These are phyloP conservation scores for Ectobius pallidus DNA, from an alignment of 2,888 invertebrate species.

Conservation along the genomic window DNA sequence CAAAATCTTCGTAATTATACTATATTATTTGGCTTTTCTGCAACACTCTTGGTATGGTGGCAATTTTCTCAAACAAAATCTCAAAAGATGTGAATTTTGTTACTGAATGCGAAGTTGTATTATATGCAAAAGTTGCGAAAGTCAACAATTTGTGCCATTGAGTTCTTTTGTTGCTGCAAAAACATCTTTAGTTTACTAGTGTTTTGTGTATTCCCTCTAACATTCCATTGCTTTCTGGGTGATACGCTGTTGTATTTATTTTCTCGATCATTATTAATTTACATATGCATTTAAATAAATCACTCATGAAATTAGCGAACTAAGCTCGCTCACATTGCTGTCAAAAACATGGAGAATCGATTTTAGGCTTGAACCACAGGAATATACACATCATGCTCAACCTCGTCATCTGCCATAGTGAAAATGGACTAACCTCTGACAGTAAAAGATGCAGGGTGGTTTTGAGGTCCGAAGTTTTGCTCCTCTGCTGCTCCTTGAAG, in stretches of 20 bases:
- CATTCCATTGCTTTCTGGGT: neutral
- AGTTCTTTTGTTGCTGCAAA: neutral
- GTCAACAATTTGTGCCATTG: constrained; percentile 5
- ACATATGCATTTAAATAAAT: constrained; percentile 45
- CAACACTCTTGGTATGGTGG: constrained; percentile 7
- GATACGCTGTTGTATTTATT: too few relatives aligned
- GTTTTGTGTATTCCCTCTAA: neutral
- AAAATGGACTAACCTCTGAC: too few relatives aligned
- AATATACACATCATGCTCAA: too few relatives aligned
- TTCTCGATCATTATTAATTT: neutral
- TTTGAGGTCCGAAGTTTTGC: too few relatives aligned
- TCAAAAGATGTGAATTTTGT: constrained; percentile 20
- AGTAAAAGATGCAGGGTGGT: too few relatives aligned
- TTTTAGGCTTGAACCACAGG: too few relatives aligned
- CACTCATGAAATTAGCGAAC: constrained; percentile 48
- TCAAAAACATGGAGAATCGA: too few relatives aligned
- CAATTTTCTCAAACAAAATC: neutral
- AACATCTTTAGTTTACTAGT: too few relatives aligned
- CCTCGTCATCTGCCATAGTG: too few relatives aligned
- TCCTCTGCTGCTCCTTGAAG: too few relatives aligned
- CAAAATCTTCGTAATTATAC: neutral
- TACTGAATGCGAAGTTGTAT: constrained; percentile 9
- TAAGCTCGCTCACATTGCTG: too few relatives aligned
- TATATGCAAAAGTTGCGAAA: constrained; percentile 4
- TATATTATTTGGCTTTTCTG: too few relatives aligned